Evolutionary conservation across 2,888 invertebrate genomes (phyloP).

Genomic region (Pyrrhosoma nymphula): DNA sequence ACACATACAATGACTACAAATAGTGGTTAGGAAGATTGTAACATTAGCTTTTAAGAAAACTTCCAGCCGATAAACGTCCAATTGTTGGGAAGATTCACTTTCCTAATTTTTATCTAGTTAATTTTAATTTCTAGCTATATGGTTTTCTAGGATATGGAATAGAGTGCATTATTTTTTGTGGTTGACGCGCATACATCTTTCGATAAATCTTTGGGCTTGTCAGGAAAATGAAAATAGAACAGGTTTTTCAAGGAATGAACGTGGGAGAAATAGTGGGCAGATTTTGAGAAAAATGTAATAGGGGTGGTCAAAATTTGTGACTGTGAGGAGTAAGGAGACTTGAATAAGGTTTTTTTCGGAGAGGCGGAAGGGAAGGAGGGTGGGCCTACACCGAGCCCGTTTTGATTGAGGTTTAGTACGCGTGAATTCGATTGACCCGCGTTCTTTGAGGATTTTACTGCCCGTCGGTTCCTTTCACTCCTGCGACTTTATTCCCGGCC

Average conservation of each 20-base stretch:
- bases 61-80: no score
- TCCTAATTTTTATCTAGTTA: no score
- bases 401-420: slow-evolving; percentile 31
- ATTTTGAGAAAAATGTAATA: background rate
- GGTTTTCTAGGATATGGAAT: no score
- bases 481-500: background rate
- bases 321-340: background rate
- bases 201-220: no score
- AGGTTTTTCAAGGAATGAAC: background rate
- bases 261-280: background rate
- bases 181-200: no score
- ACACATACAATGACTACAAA: no score
- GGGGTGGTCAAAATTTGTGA: background rate
- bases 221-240: background rate
- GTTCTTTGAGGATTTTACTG: background rate
- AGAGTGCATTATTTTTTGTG: no score
- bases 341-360: background rate
- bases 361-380: background rate
- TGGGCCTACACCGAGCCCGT: background rate
- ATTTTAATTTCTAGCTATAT: no score
- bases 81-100: no score
- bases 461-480: slow-evolving; percentile 35
- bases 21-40: no score
- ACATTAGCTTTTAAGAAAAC: no score
- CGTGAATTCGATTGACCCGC: slow-evolving; percentile 27